Percentiles rank a stretch among this genome's conserved stretches.
Conservation (phyloP, 2,888 invertebrate genomes). For the Amaurobius ferox region DNA sequence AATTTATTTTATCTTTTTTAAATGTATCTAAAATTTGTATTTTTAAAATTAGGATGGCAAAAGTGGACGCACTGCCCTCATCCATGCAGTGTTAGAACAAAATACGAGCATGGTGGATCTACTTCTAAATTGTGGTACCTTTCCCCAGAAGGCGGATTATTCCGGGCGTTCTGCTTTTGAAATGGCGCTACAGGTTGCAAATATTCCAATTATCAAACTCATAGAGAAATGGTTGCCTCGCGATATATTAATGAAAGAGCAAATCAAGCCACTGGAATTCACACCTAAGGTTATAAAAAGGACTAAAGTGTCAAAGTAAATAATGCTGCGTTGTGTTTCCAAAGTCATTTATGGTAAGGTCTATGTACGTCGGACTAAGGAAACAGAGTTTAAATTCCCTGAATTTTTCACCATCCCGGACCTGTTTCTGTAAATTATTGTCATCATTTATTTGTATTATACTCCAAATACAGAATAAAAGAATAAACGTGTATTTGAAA, state of each 20-base stretch:
- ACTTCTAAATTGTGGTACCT: conserved; percentile 42
- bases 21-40: not conserved
- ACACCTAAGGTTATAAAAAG: not conserved
- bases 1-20: not conserved
- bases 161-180: conserved; percentile 57
- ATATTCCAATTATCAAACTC: conserved; percentile 12
- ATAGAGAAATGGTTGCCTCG: not conserved
- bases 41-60: conserved; percentile 57
- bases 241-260: not conserved
- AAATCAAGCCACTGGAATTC: not conserved
- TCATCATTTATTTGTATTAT: no score
- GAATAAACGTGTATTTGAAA: no score
- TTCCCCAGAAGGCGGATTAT: conserved; percentile 35
- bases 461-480: no score
- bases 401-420: no score
- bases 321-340: no score
- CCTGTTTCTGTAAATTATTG: no score
- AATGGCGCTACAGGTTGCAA: conserved; percentile 37
- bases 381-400: no score
- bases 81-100: conserved; percentile 55
- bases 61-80: conserved; percentile 60
- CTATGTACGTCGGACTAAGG: no score
- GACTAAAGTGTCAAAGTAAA: not conserved
- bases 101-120: conserved; percentile 46
- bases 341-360: no score